Percentiles rank a stretch among this genome's conserved stretches.
These are phyloP conservation scores for Acropora tenuis DNA, from an alignment of 64 coral and sea anemone genomes.

Conservation along the genomic window DNA sequence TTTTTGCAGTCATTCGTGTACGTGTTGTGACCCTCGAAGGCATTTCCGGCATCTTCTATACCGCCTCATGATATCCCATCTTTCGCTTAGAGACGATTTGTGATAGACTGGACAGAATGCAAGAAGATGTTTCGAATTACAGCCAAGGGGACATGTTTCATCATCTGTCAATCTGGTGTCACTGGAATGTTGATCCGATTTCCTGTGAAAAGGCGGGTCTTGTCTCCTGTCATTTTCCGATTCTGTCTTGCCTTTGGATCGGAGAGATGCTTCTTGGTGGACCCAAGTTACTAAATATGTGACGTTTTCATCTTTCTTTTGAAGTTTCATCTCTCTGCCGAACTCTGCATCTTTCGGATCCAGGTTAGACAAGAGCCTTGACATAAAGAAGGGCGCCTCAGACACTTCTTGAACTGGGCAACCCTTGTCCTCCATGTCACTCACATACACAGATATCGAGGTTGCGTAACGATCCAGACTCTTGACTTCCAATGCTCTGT, in stretches of 20 bases:
- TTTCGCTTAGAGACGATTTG: conserved; percentile 30
- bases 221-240: no score
- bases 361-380: conserved; percentile 2
- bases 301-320: conserved; percentile 58
- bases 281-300: conserved; percentile 44
- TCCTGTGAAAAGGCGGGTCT: background rate
- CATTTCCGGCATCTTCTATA: conserved; percentile 59
- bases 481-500: conserved; percentile 42
- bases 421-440: conserved; percentile 53
- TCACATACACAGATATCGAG: conserved; percentile 6
- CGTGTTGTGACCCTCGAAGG: conserved; percentile 50
- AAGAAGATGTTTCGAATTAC: conserved; percentile 53
- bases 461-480: background rate
- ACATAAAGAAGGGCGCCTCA: conserved; percentile 50
- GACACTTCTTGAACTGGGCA: background rate
- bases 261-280: conserved; percentile 21
- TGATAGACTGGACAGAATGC: conserved; percentile 53
- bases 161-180: conserved; percentile 2
- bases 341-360: conserved; percentile 27
- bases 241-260: conserved; percentile 53
- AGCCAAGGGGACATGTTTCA: conserved; percentile 58
- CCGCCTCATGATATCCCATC: conserved; percentile 58
- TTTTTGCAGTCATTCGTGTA: conserved; percentile 55
- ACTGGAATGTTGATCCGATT: conserved; percentile 5
- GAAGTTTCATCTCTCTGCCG: background rate